Base-by-base conservation (phyloP, 2,113 vertebrate genomes). In the Tragelaphus scriptus region DNA sequence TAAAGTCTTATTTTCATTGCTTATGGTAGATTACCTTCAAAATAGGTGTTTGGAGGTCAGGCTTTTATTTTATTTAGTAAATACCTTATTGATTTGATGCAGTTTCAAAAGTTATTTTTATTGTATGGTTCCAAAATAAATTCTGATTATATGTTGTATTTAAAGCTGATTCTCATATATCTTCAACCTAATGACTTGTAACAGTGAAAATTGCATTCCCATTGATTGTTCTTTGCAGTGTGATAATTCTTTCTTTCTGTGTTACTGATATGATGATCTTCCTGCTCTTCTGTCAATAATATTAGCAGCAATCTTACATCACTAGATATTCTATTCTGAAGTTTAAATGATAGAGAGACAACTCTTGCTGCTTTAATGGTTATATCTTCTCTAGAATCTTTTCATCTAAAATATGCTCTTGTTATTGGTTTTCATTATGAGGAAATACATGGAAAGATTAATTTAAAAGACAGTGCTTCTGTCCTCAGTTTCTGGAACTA, bases 1-100 rank as follows among this genome's bases (percentile, higher is more conserved):
- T 77, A 6, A 71, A 80, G 32, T 84, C 32, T 95, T 19, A 47
- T 91, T 88, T 96, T 94, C 88, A 96, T 92, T 93, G 28, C 68
- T 79, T 88, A 5, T 71, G 63, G 87, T 26, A 65, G 25, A 71
- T 3, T 85, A 88, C 13, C n/a, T 98, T 93, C 61, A 90, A 61
- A 91, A 88, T 79, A 88, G 92, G 55, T 56, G 36, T 59, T n/a
- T 89, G 95, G 95, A 97, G 86, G 80, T 97, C 91, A 96, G 92
- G 71, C 32, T 98, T 98, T 94, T 97, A 77, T 88, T 98, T 91
- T 28, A 30, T 97, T 98, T 97, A 98, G 95, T 97, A 92, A 96
- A 96, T 97, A 93, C 3, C 3, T 84, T 63, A 59, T 96, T 96
- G 91, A 82, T 94, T 97, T 96, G 85, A 49, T 61, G 19, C 1